Evolutionary conservation across 2,113 vertebrate species (phyloP), one percentile per base, ranked within the genome.

Genomic region (Anser cygnoides): DNA sequence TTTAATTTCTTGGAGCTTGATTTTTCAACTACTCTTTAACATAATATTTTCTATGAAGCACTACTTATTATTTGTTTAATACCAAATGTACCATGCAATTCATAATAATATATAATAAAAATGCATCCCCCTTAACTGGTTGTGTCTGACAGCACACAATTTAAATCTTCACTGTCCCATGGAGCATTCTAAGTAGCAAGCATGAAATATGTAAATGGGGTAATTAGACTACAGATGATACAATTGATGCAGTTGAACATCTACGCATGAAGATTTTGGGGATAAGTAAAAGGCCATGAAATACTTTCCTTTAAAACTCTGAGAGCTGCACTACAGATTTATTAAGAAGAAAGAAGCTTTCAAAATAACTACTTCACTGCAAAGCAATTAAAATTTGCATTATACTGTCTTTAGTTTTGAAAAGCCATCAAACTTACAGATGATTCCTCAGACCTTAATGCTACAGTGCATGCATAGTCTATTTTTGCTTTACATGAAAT

Each of bases 361-460:
- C 55, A 85, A 79, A 97, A 84, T 65, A 96, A 84, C 44, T 70
- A 80, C 87, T 84, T 90, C 72, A 82, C 66, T 49, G 41, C 43
- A 86, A 94, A 59, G 25, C 67, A 96, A 95, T 96, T 96, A 96
- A 93, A 95, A 94, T 87, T 39, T 72, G 59, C 74, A 95, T 95
- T 94, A 84, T 25, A 65, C 28, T 82, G 41, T 79, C 79, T 86
- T 87, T 90, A 70, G n/a, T 73, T 79, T 88, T 88, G 78, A 95
- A 90, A 88, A 91, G 63, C 41, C 90, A 46, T 84, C 72, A 93
- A 13, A 87, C 19, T 65, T 84, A 68, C 66, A 83, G 76, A 82
- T 89, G 85, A 83, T 72, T 87, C 59, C 75, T 65, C 61, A 94
- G 54, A 46, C 37, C 29, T 73, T 67, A 89, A 54, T 35, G 44